Evolutionary conservation across 2,113 vertebrate species (phyloP).

Genomic region (Columbina picui): DNA sequence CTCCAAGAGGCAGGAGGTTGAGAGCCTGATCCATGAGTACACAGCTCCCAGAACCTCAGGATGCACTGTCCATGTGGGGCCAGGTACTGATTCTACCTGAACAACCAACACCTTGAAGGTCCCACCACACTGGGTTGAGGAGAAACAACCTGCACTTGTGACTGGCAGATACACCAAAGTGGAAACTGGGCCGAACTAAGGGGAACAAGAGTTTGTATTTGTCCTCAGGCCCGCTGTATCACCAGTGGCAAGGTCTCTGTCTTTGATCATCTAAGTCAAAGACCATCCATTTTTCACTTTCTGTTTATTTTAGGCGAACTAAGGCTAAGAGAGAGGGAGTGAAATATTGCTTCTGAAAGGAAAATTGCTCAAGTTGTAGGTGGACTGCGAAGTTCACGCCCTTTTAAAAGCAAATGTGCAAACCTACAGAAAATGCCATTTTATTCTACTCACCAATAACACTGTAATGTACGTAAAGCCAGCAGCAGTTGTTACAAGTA

Average conservation of each 20-base stretch:
- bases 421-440: not conserved
- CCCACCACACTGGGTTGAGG: not conserved
- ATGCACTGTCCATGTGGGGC: not conserved
- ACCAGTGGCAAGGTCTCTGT: too few species aligned
- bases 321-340: not conserved
- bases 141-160: not conserved
- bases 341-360: not conserved
- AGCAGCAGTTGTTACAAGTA: conserved; percentile 86
- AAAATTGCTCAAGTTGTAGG: not conserved
- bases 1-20: not conserved
- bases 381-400: not conserved
- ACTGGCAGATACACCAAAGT: not conserved
- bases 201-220: not conserved
- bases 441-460: conserved; percentile 81
- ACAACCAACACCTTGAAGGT: not conserved
- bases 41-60: not conserved
- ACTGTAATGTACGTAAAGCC: conserved; percentile 89
- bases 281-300: fast-evolving
- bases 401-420: not conserved
- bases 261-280: not conserved
- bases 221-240: not conserved
- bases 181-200: not conserved
- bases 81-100: not conserved
- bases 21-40: not conserved
- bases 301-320: not conserved